Percentiles rank a stretch among this genome's conserved stretches.
Conservation (phyloP, 2,797 vertebrate species). For the Micropoecilia bifurca region DNA sequence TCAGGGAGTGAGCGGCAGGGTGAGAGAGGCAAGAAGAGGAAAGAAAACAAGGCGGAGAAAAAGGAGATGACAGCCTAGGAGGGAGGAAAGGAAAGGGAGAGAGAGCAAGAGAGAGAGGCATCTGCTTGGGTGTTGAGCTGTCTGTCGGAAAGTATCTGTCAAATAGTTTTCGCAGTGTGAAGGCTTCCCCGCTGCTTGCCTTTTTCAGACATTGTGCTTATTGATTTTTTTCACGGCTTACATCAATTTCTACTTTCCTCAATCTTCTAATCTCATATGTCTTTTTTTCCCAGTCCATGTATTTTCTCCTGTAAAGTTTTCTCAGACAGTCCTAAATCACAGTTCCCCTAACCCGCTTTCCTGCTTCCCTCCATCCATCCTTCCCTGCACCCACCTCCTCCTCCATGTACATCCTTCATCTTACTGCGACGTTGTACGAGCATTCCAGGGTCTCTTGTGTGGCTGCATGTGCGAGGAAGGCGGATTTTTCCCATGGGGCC, state of each 20-base stretch:
- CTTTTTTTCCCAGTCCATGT: constrained; percentile 45
- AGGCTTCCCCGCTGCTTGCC: constrained; percentile 66
- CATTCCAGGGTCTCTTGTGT: constrained; percentile 76
- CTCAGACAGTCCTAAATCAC: constrained; percentile 60
- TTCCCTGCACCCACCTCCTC: constrained; percentile 33
- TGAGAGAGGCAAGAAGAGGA: constrained; percentile 66
- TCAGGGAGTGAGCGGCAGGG: constrained; percentile 73
- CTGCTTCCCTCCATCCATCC: constrained; percentile 28
- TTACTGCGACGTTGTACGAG: constrained; percentile 64
- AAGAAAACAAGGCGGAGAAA: constrained; percentile 71
- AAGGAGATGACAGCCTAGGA: constrained; percentile 63
- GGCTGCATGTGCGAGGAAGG: constrained; percentile 79
- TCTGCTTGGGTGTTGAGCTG: constrained; percentile 71
- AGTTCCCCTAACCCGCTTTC: constrained; percentile 71
- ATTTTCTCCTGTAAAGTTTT: constrained; percentile 59
- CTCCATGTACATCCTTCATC: constrained; percentile 68
- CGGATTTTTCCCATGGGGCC: constrained; percentile 84
- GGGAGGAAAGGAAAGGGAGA: constrained; percentile 50
- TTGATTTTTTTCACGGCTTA: constrained; percentile 74
- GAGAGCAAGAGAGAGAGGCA: constrained; percentile 48
- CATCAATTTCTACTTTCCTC: constrained; percentile 59
- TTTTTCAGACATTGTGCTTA: constrained; percentile 71
- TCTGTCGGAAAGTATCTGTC: constrained; percentile 77
- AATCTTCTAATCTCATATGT: constrained; percentile 64
- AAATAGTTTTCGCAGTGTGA: constrained; percentile 74